A percentile compares a stretch with the other conserved stretches of the same genome.
These are phyloP conservation scores for Leptinotarsa lineolata DNA, from an alignment of 1,140 invertebrate genomes.

Conservation along the genomic window DNA sequence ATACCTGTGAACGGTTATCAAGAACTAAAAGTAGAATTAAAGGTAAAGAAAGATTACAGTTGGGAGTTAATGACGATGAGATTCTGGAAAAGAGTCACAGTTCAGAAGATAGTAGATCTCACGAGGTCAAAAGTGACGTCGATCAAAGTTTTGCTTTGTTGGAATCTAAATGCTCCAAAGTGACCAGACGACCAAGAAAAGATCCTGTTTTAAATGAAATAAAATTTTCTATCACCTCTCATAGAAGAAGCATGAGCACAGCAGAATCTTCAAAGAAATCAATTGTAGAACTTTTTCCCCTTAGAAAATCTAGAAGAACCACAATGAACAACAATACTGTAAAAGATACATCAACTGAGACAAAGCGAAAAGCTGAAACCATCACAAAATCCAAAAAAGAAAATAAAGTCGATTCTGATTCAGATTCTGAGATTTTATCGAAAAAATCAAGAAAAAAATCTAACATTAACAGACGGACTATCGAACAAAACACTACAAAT, in stretches of 20 bases:
- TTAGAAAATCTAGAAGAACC: not conserved
- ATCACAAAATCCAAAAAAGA: slow-evolving; percentile 9
- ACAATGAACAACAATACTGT: slow-evolving; percentile 13
- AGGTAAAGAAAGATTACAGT: not conserved
- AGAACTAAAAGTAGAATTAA: not conserved
- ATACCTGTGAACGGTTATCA: slow-evolving; percentile 1
- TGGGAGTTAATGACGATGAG: not conserved
- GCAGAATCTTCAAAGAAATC: slow-evolving; percentile 7
- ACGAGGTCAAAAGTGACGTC: slow-evolving; percentile 20
- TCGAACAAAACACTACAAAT: not conserved
- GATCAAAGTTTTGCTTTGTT: slow-evolving; percentile 36
- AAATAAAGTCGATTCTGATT: not conserved
- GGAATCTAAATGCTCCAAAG: slow-evolving; percentile 33
- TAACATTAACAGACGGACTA: not conserved
- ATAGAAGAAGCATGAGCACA: slow-evolving; percentile 22
- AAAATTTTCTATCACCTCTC: slow-evolving; percentile 20
- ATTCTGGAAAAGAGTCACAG: not conserved
- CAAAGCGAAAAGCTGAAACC: slow-evolving; percentile 13
- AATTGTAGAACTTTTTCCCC: too few relatives aligned
- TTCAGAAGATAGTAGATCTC: not conserved
- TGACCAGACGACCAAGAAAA: slow-evolving; percentile 4
- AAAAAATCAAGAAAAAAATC: not conserved
- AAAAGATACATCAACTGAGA: not conserved
- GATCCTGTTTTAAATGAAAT: slow-evolving; percentile 15
- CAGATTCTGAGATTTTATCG: not conserved